phyloP scores from a whole-genome alignment of 2,113 vertebrate species.

The Psittacula cyanocephala region DNA sequence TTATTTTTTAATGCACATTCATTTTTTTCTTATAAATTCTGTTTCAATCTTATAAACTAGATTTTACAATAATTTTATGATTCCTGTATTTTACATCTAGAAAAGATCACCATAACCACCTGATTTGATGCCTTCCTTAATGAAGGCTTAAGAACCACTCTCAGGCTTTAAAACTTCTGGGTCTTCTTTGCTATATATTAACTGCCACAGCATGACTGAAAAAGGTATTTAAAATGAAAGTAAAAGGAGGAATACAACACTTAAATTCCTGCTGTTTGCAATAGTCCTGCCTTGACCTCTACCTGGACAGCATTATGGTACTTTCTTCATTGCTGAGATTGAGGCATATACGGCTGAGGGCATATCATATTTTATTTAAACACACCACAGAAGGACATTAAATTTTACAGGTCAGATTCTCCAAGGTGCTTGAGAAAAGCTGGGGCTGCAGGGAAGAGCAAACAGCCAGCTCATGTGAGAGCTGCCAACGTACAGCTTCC shows the following conservation, averaged over 20 bases:
- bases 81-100: neutral
- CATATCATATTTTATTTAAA: constrained; percentile 30
- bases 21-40: neutral
- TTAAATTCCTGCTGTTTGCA: neutral
- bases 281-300: neutral
- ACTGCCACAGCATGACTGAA: neutral
- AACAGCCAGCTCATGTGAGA: neutral
- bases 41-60: neutral
- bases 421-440: neutral
- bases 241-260: neutral
- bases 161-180: neutral
- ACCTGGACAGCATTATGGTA: neutral
- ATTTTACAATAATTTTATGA: neutral
- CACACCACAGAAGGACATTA: neutral
- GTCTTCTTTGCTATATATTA: neutral
- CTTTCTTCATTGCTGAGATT: neutral
- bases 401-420: neutral
- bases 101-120: neutral
- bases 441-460: neutral
- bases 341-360: neutral
- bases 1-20: neutral
- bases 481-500: neutral
- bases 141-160: neutral
- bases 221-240: neutral
- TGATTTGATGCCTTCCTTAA: neutral